Conservation (phyloP, 2,888 invertebrate genomes). For the Aspidapion aeneum region DNA sequence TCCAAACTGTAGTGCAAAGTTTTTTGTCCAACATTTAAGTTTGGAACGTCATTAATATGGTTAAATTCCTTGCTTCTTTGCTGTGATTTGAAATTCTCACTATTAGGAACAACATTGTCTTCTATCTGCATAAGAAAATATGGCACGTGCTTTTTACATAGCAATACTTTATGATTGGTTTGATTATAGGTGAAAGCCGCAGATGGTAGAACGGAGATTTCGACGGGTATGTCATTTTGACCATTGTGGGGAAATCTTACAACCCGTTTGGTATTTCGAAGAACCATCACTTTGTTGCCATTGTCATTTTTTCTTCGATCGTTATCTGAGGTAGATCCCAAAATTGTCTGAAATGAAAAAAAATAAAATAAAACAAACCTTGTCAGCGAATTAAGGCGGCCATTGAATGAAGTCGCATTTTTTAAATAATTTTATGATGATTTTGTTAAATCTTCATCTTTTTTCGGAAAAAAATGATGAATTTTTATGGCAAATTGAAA, state of each 20-base stretch:
- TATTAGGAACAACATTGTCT: constrained; percentile 21
- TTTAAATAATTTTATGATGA: too few species aligned
- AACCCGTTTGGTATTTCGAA: constrained; percentile 70
- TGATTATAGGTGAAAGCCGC: constrained; percentile 46
- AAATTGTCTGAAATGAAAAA: constrained; percentile 47
- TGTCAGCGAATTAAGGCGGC: too few species aligned
- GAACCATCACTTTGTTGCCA: constrained; percentile 59
- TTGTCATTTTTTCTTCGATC: constrained; percentile 52
- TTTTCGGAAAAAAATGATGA: too few species aligned
- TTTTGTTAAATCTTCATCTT: too few species aligned
- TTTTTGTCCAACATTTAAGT: constrained; percentile 38
- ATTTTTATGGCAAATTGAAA: too few species aligned
- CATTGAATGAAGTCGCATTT: too few species aligned
- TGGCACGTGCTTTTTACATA: constrained; percentile 34
- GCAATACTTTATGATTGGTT: constrained; percentile 38
- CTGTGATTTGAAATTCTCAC: constrained; percentile 16
- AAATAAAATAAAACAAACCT: constrained; percentile 6
- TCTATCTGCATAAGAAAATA: constrained; percentile 34
- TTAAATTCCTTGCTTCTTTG: constrained; percentile 25
- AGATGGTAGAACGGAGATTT: constrained; percentile 46
- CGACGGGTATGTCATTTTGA: constrained; percentile 41
- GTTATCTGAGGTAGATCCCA: constrained; percentile 52
- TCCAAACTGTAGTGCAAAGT: constrained; percentile 46
- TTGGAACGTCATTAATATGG: constrained; percentile 32
- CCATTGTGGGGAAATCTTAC: constrained; percentile 59